Percentiles rank a stretch among this genome's conserved stretches.
Evolutionary conservation across 2,888 invertebrate species (phyloP).

Genomic region (Polietes domitor): DNA sequence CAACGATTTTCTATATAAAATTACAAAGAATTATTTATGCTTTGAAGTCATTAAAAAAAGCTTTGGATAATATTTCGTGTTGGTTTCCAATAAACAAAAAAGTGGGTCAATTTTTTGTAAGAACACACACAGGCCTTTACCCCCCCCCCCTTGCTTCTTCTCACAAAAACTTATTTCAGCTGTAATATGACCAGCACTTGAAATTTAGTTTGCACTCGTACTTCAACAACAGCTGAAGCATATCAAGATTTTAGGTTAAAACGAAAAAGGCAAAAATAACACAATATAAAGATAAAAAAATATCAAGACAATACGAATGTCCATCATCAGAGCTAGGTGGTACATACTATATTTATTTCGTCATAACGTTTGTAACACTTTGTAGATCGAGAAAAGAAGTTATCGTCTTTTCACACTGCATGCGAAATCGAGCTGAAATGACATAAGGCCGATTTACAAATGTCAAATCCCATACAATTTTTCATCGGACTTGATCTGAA

Average conservation of each 20-base stretch:
- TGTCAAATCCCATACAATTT: no score
- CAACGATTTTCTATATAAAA: neutral
- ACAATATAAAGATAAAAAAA: neutral
- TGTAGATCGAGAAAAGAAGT: no score
- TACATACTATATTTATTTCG: no score
- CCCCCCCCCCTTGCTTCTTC: neutral
- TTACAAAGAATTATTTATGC: slow-evolving; percentile 8
- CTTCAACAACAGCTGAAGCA: neutral
- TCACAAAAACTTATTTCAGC: neutral
- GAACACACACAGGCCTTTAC: neutral
- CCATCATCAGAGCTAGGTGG: neutral
- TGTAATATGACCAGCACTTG: slow-evolving; percentile 8
- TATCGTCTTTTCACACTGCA: no score
- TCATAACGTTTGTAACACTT: no score
- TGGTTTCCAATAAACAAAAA: slow-evolving; percentile 8
- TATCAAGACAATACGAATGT: no score
- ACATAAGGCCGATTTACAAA: no score
- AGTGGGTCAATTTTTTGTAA: slow-evolving; percentile 8
- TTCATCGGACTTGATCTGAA: no score
- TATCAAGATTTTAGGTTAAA: slow-evolving; percentile 1
- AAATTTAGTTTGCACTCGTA: neutral
- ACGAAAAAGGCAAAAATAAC: neutral
- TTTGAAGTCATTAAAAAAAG: neutral
- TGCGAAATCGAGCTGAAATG: no score
- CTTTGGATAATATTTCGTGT: neutral